Base-by-base conservation (phyloP, 2,888 invertebrate species). In the Drosophila stalkeri region DNA sequence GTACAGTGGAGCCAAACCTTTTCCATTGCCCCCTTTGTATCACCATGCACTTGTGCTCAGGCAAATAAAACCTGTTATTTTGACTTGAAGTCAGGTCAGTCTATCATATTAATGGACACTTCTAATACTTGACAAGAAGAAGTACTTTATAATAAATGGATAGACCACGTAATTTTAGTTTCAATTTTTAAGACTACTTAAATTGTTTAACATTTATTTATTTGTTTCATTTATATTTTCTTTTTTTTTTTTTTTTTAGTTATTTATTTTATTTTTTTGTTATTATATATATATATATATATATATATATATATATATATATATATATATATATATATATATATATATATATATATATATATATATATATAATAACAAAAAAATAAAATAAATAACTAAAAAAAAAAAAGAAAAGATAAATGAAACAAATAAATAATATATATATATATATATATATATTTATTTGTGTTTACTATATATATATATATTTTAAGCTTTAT, bases 21-120 rank as follows among this genome's bases (percentile, higher is more conserved):
- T 63, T 20, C 23, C 23, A 4, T 9, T 16, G n/a, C 16, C 31
- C 37, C 33, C 31, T 39, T 33, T 33, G 14, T 23, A 14, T 14
- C 51, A 57, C 51, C 71, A 54, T 66, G 68, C 71, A 77, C 79
- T 75, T 77, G 61, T 80, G 64, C 67, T 76, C 76, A 64, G 6
- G 16, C 65, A 46, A 46, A 46, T 5, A 47, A 80, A 88, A 86
- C 81, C 80, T 56, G 86, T 80, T 89, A 63, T 66, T 27, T 35
- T 43, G 41, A 69, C 74, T 68, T 51, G 43, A 51, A 60, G 35
- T n/a, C n/a, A 31, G n/a, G 31, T n/a, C 49, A 31, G 31, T 33
- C 47, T 51, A 23, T 64, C 56, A 79, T 61, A 47, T 66, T 57
- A 67, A 72, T 63, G 51, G 20, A 47, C 56, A 33, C 39, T 41